These are phyloP conservation scores for Lamprotornis superbus DNA, from an alignment of 2,113 vertebrate species.

Conservation along the genomic window DNA sequence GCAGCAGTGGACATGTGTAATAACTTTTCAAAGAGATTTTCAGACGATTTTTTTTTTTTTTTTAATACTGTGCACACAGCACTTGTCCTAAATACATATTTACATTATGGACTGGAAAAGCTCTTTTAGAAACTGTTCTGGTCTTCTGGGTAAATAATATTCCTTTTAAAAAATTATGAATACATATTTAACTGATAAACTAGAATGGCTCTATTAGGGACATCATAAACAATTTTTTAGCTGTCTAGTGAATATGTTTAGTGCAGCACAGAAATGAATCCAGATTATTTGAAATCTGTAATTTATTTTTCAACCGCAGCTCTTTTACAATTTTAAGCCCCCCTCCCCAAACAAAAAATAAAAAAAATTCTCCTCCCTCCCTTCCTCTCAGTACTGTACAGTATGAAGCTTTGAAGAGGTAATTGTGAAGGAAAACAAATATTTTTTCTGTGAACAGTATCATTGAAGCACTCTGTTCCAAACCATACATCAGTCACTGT, in stretches of 20 bases:
- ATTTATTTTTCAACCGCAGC: neutral
- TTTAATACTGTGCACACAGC: constrained; percentile 53
- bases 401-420: neutral
- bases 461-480: neutral
- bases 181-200: constrained; percentile 55
- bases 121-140: constrained; percentile 52
- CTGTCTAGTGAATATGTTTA: neutral
- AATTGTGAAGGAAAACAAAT: neutral
- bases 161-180: constrained; percentile 62
- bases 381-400: neutral
- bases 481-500: neutral
- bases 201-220: constrained; percentile 46
- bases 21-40: constrained; percentile 69
- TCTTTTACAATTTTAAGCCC: neutral
- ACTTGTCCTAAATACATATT: constrained; percentile 72
- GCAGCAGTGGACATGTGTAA: constrained; percentile 61
- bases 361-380: neutral
- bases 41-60: constrained; percentile 51
- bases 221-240: constrained; percentile 46
- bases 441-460: neutral
- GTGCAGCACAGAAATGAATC: neutral
- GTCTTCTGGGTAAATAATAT: constrained; percentile 57
- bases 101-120: constrained; percentile 58
- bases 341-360: neutral
- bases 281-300: neutral